phyloP scores from a whole-genome alignment of 2,888 invertebrate species.

The Agriopis leucophaearia region DNA sequence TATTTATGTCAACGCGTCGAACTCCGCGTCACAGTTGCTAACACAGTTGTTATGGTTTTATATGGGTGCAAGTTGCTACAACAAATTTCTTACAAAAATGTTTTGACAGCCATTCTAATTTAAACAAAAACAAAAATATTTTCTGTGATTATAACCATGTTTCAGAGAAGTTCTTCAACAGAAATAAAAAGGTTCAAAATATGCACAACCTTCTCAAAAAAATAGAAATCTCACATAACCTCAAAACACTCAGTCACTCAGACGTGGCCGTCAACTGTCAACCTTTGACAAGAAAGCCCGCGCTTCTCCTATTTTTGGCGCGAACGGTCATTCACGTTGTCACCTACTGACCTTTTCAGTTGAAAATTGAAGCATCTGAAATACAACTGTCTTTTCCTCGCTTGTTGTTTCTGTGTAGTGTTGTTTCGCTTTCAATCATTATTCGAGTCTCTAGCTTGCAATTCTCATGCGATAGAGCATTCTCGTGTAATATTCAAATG shows the following conservation, averaged over 20 bases:
- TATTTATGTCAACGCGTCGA: too few species aligned
- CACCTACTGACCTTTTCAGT: constrained; percentile 61
- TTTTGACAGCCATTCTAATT: too few species aligned
- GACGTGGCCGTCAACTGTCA: constrained; percentile 47
- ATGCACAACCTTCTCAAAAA: neutral
- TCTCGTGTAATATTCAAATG: constrained; percentile 5
- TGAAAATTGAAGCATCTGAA: constrained; percentile 45
- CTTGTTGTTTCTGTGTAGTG: constrained; percentile 26
- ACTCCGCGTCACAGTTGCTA: too few species aligned
- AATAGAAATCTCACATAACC: constrained; percentile 27
- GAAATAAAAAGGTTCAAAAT: neutral
- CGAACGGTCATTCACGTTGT: constrained; percentile 65
- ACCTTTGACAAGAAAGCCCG: constrained; percentile 46
- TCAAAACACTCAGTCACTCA: constrained; percentile 37
- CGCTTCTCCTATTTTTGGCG: constrained; percentile 61
- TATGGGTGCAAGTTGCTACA: too few species aligned
- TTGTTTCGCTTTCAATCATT: constrained; percentile 58
- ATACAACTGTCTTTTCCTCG: constrained; percentile 48
- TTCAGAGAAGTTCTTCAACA: too few species aligned
- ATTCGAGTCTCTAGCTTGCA: constrained; percentile 38
- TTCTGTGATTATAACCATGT: too few species aligned
- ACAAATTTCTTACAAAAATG: too few species aligned
- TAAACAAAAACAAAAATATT: too few species aligned
- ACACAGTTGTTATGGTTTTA: too few species aligned
- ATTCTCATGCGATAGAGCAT: constrained; percentile 4